Conservation (phyloP, 1,140 invertebrate species). For the Triops cancriformis region DNA sequence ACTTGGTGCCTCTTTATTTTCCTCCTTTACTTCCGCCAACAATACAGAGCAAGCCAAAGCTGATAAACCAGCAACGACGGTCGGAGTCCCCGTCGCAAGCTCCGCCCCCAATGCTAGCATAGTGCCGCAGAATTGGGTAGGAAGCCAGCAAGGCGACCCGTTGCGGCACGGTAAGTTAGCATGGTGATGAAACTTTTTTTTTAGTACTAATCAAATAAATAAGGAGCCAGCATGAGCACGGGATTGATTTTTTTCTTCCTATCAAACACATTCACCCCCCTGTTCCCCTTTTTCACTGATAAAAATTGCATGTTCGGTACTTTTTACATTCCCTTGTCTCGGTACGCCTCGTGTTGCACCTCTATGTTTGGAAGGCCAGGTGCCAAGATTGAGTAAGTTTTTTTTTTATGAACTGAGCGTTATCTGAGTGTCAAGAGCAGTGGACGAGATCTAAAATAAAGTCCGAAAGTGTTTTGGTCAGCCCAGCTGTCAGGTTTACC, state of each 20-base stretch:
- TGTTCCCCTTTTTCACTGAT: background rate
- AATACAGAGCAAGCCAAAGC: background rate
- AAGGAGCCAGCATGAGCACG: background rate
- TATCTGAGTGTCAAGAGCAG: background rate
- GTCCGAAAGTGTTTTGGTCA: background rate
- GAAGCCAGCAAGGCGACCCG: constrained; percentile 21
- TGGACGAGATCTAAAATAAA: background rate
- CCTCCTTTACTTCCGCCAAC: background rate
- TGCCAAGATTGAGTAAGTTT: background rate
- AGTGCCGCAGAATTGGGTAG: constrained; percentile 18
- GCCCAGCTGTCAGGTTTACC: background rate
- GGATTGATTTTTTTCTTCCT: background rate
- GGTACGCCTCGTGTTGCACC: background rate
- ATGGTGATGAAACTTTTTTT: background rate
- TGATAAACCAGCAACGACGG: constrained; percentile 17
- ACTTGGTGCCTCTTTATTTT: constrained; percentile 7
- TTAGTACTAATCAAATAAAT: background rate
- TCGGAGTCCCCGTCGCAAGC: background rate
- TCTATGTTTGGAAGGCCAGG: background rate
- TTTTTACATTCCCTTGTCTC: background rate
- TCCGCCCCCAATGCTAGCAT: constrained; percentile 15
- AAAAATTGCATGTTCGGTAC: background rate
- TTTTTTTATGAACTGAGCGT: background rate
- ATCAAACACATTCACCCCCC: background rate
- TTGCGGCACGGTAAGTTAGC: constrained; percentile 23